phyloP scores from a whole-genome alignment of 2,888 invertebrate genomes.

The Atherix ibis region DNA sequence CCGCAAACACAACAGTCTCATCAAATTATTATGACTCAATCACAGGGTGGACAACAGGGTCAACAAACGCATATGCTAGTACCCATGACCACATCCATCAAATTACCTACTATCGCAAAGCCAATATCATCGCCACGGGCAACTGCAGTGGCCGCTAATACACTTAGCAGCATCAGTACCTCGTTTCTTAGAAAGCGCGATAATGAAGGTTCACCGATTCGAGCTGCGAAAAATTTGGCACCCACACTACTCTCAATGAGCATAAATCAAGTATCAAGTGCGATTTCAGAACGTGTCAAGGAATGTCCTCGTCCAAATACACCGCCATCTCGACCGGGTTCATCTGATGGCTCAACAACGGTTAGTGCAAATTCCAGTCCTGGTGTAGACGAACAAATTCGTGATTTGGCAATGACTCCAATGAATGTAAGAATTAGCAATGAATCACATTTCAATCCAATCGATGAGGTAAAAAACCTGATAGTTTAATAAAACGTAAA shows the following conservation, averaged over 20 bases:
- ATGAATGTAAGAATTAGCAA: constrained; percentile 21
- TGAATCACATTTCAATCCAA: constrained; percentile 30
- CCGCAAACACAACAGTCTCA: constrained; percentile 11
- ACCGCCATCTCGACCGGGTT: constrained; percentile 25
- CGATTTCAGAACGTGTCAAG: constrained; percentile 7
- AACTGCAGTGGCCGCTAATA: constrained; percentile 20
- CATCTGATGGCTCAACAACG: constrained; percentile 60
- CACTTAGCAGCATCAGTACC: constrained; percentile 13
- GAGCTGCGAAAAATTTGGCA: constrained; percentile 45
- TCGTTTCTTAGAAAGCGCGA: constrained; percentile 77
- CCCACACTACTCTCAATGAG: constrained; percentile 28
- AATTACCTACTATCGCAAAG: constrained; percentile 4
- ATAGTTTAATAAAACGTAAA: too few species aligned
- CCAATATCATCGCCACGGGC: constrained; percentile 35
- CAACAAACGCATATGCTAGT: constrained; percentile 24
- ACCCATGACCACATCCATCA: constrained; percentile 18
- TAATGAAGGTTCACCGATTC: constrained; percentile 49
- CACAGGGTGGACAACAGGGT: constrained; percentile 13
- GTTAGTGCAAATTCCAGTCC: constrained; percentile 77
- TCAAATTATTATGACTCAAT: constrained; percentile 16
- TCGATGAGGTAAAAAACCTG: constrained; percentile 30
- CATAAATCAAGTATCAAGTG: background rate
- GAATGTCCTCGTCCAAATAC: constrained; percentile 20
- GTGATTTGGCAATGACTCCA: constrained; percentile 20
- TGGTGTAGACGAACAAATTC: constrained; percentile 41